Conservation (phyloP, 2,113 vertebrate genomes). For the Leptobrachium ailaonicum region DNA sequence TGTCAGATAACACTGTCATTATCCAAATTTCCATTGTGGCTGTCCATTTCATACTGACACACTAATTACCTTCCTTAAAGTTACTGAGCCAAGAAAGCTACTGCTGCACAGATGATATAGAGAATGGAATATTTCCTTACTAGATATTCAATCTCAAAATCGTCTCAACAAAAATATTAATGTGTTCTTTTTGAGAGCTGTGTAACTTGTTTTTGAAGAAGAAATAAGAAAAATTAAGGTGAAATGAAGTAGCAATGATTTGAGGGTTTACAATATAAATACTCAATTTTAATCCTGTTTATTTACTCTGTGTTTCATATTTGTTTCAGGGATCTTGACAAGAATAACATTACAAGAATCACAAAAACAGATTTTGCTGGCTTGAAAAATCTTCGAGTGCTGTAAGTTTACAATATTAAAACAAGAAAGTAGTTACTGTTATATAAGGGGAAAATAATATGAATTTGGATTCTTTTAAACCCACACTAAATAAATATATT, state of each 20-base stretch:
- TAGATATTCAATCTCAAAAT: neutral
- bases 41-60: neutral
- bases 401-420: slow-evolving; percentile 76
- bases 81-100: neutral
- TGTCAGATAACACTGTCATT: neutral
- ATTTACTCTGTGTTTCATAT: slow-evolving; percentile 32
- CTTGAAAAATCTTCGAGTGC: slow-evolving; percentile 92
- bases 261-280: too few relatives aligned
- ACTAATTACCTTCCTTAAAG: neutral
- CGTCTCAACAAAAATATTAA: neutral
- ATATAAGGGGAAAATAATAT: too few relatives aligned
- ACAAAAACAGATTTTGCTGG: slow-evolving; percentile 91
- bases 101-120: neutral
- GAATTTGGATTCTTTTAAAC: too few relatives aligned
- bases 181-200: neutral
- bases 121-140: neutral
- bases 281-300: neutral
- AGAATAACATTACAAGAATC: slow-evolving; percentile 95
- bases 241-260: neutral
- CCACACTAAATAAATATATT: too few relatives aligned
- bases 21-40: neutral
- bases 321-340: slow-evolving; percentile 86
- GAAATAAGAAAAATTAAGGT: neutral
- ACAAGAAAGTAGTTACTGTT: too few relatives aligned
- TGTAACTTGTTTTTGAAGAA: neutral